Evolutionary conservation across 2,888 invertebrate genomes (phyloP), one percentile per base, ranked within the genome.

Genomic region (Scaeva pyrastri): DNA sequence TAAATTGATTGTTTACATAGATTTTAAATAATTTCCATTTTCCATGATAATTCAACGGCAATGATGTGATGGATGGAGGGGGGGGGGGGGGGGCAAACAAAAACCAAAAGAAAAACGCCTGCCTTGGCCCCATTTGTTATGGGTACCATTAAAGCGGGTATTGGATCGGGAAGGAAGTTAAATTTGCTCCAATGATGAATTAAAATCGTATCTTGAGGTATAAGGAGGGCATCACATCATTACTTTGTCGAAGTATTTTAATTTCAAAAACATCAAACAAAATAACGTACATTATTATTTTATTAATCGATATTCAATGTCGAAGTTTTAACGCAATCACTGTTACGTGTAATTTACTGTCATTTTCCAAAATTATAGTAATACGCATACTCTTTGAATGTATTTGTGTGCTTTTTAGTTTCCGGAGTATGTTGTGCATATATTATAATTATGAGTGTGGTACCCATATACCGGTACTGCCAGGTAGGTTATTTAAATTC

Each of bases 1-100:
- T 64, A 26, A 45, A 64, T 26, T 26, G 26, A 64, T 64, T 64
- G 64, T 64, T 64, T 43, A 64, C 45, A 64, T 16, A 26, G 31
- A 31, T 31, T 45, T 45, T 16, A 6, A 26, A 26, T n/a, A 23
- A 64, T 23, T 64, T 43, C n/a, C 43, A 31, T 31, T 31, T 8
- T 62, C 7, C 12, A 48, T 5, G 14, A 11, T 8, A 21, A 12
- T 1, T 12, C 0, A 56, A 36, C 16, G 10, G 2, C 1, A 8
- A 16, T 16, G 7, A 50, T 4, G 19, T 0, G 14, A 43, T 14
- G 14, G 4, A 14, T n/a, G 41, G 2, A 48, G 2, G 19, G 2
- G 2, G 19, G 19, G 10, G 8, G 19, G 8, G 8, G 7, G 19
- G 2, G 16, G 1, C 8, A 48, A 48, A 19, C 4, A 21, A n/a